Evolutionary conservation across 2,888 invertebrate genomes (phyloP).

Genomic region (Automeris io): DNA sequence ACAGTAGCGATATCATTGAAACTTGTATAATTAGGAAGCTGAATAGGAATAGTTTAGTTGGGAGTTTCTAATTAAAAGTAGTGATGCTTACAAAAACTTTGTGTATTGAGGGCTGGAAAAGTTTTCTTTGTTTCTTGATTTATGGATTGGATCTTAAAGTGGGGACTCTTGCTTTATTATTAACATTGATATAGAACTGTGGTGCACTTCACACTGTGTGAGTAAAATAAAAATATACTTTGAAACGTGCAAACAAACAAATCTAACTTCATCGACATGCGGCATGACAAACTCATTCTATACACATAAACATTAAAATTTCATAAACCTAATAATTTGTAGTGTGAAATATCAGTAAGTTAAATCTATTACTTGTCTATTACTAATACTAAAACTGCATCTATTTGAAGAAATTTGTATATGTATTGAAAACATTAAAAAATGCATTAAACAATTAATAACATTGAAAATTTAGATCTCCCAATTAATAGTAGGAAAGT

Average conservation of each 20-base stretch:
- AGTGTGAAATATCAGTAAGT: conserved; percentile 52
- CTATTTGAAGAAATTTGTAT: conserved; percentile 7
- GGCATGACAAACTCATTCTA: conserved; percentile 58
- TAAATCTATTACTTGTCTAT: conserved; percentile 49
- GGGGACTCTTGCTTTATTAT: conserved; percentile 25
- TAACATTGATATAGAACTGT: too few species aligned
- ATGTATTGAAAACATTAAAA: conserved; percentile 42
- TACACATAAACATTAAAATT: conserved; percentile 40
- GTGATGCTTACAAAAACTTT: conserved; percentile 43
- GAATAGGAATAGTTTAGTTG: conserved; percentile 12
- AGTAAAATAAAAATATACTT: conserved; percentile 30
- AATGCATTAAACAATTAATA: conserved; percentile 50
- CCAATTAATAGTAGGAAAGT: conserved; percentile 59
- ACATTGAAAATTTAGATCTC: conserved; percentile 48
- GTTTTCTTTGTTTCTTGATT: conserved; percentile 5
- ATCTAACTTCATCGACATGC: conserved; percentile 60
- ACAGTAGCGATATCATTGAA: conserved; percentile 7
- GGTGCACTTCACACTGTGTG: conserved; percentile 36
- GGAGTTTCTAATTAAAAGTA: conserved; percentile 36
- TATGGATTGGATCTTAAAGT: conserved; percentile 7
- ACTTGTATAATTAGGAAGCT: conserved; percentile 5
- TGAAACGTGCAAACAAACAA: conserved; percentile 62
- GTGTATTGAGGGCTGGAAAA: conserved; percentile 8
- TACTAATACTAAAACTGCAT: conserved; percentile 39
- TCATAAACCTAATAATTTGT: conserved; percentile 44